Conservation (phyloP, 2,113 vertebrate genomes). For the Dendrocopos noguchii region DNA sequence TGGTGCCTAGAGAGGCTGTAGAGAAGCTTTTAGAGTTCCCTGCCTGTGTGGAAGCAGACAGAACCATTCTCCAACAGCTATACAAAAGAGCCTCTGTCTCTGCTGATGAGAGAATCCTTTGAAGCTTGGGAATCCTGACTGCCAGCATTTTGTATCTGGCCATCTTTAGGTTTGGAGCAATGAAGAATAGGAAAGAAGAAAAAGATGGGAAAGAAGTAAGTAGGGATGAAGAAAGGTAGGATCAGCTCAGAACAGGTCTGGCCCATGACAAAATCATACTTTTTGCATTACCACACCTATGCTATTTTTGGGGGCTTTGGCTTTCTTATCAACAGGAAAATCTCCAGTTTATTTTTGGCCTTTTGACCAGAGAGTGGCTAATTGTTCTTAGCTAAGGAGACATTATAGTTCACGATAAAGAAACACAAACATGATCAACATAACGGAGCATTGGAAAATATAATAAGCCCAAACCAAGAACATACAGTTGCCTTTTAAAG, state of each 20-base stretch:
- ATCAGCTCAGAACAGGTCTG: background rate
- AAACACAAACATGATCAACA: background rate
- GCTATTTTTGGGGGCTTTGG: background rate
- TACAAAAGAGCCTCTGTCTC: slow-evolving; percentile 75
- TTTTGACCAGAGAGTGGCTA: background rate
- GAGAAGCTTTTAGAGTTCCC: slow-evolving; percentile 31
- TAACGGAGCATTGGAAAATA: background rate
- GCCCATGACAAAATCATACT: background rate
- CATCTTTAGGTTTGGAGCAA: slow-evolving; percentile 64
- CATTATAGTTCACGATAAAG: background rate
- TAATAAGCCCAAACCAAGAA: background rate
- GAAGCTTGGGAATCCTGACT: slow-evolving; percentile 71
- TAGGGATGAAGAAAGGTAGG: background rate
- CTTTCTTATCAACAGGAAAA: background rate
- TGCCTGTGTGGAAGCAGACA: slow-evolving; percentile 39
- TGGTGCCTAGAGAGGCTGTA: slow-evolving; percentile 31
- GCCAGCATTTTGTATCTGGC: slow-evolving; percentile 72
- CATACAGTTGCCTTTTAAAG: background rate
- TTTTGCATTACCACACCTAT: background rate
- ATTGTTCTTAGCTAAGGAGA: background rate
- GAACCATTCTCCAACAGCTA: slow-evolving; percentile 30
- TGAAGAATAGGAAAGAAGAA: slow-evolving; percentile 54
- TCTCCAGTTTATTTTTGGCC: background rate
- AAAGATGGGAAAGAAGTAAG: slow-evolving; percentile 34
- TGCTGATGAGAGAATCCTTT: slow-evolving; percentile 63